phyloP scores from a whole-genome alignment of 2,888 invertebrate species.

The Sylvicola cinctus region DNA sequence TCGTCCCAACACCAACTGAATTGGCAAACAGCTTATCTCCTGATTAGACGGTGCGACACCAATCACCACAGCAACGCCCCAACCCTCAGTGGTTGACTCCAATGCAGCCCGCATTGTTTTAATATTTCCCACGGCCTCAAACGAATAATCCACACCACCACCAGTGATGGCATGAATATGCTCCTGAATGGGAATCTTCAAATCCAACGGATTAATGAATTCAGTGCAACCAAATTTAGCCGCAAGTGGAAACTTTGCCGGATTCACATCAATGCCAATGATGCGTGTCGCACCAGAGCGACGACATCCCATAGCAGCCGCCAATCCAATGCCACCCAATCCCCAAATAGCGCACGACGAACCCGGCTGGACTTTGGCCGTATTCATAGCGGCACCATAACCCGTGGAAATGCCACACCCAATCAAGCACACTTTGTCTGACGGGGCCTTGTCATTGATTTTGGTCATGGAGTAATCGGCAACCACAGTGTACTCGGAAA shows the following conservation, averaged over 20 bases:
- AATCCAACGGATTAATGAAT: slow-evolving; percentile 81
- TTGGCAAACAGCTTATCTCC: slow-evolving; percentile 91
- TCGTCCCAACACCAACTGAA: slow-evolving; percentile 94
- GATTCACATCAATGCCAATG: slow-evolving; percentile 76
- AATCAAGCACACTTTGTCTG: slow-evolving; percentile 76
- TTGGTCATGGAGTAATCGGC: slow-evolving; percentile 90
- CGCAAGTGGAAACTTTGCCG: slow-evolving; percentile 59
- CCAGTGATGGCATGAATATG: slow-evolving; percentile 76
- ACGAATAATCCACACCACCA: slow-evolving; percentile 93
- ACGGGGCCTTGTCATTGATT: slow-evolving; percentile 53
- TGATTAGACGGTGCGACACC: slow-evolving; percentile 93
- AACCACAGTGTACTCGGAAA: slow-evolving; percentile 86
- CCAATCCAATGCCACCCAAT: slow-evolving; percentile 80
- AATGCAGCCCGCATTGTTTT: slow-evolving; percentile 56
- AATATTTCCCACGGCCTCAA: slow-evolving; percentile 95
- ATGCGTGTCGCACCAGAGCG: slow-evolving; percentile 68
- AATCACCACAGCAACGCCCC: slow-evolving; percentile 91
- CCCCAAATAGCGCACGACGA: slow-evolving; percentile 85
- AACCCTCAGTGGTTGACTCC: slow-evolving; percentile 89
- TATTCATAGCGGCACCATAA: slow-evolving; percentile 84
- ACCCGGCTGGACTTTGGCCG: slow-evolving; percentile 73
- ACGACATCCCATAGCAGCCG: slow-evolving; percentile 71
- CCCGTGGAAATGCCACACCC: slow-evolving; percentile 93
- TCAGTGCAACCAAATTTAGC: slow-evolving; percentile 80
- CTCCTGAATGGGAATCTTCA: slow-evolving; percentile 40